Conservation (phyloP, 2,113 vertebrate genomes). For the Corythornis madagascariensis region DNA sequence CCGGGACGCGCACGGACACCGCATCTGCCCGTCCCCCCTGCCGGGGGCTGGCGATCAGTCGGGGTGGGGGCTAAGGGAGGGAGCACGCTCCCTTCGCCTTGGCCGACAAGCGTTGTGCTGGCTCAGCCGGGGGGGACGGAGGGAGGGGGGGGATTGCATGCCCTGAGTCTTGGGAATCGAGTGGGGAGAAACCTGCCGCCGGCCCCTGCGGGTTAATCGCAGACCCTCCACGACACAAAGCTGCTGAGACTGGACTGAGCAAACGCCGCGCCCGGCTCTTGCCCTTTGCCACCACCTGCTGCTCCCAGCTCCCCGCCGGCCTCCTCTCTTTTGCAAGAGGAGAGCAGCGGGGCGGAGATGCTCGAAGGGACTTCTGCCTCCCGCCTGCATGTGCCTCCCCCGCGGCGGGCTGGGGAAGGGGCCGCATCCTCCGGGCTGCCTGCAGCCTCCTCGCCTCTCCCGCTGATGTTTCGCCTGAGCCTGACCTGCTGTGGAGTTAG, state of each 20-base stretch:
- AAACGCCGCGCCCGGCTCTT: neutral
- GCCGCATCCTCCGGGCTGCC: neutral
- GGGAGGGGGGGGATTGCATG: conserved; percentile 41
- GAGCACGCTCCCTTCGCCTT: neutral
- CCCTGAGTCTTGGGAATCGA: conserved; percentile 13
- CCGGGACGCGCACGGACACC: neutral
- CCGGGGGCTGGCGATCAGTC: neutral
- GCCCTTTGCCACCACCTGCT: neutral
- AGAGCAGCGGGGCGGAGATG: neutral
- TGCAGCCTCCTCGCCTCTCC: neutral
- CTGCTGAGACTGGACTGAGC: conserved; percentile 53
- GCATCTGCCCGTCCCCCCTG: neutral
- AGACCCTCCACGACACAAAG: neutral
- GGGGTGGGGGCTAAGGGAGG: conserved; percentile 24
- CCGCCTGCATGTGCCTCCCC: conserved; percentile 19
- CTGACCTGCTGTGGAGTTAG: neutral
- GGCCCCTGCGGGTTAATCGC: neutral
- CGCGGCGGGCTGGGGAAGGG: neutral
- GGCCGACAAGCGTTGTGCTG: neutral
- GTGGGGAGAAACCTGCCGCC: neutral
- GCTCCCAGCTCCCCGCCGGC: conserved; percentile 28
- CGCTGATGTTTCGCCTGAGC: neutral
- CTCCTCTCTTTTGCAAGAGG: conserved; percentile 40
- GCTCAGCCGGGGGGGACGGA: conserved; percentile 26
- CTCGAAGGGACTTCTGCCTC: conserved; percentile 47